Percentiles rank a stretch among this genome's conserved stretches.
Conservation (phyloP, 2,797 vertebrate genomes). For the Argentina silus region DNA sequence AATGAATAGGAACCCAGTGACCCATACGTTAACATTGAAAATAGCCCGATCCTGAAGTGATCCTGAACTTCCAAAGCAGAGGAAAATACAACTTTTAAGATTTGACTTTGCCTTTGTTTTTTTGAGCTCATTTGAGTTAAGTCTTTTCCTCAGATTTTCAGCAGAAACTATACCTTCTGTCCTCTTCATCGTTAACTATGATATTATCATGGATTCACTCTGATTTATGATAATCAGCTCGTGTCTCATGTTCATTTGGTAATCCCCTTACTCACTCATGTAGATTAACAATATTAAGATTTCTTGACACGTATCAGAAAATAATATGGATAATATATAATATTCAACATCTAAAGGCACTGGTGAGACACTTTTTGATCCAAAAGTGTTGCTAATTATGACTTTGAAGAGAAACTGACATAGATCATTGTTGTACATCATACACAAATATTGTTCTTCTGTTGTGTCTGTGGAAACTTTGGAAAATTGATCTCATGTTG, state of each 20-base stretch:
- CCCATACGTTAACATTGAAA: neutral
- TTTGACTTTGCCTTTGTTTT: neutral
- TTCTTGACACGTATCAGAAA: neutral
- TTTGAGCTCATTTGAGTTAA: neutral
- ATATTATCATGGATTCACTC: conserved; percentile 1
- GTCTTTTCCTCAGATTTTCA: neutral
- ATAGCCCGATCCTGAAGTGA: neutral
- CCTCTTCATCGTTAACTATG: neutral
- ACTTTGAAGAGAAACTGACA: conserved; percentile 9
- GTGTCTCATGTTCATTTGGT: neutral
- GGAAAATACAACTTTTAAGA: neutral
- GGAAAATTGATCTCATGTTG: conserved; percentile 25
- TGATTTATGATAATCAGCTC: conserved; percentile 19
- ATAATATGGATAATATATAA: neutral
- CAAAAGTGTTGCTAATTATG: neutral
- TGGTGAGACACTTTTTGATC: neutral
- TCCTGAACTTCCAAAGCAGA: neutral
- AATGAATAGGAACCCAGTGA: conserved; percentile 6
- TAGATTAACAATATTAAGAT: conserved; percentile 2
- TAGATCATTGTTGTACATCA: neutral
- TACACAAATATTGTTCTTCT: neutral
- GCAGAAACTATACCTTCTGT: neutral
- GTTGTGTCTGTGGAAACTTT: conserved; percentile 2
- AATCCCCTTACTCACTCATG: conserved; percentile 3
- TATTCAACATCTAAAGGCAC: neutral